phyloP scores from a whole-genome alignment of 2,888 invertebrate species.

The Malthinus seriepunctatus region DNA sequence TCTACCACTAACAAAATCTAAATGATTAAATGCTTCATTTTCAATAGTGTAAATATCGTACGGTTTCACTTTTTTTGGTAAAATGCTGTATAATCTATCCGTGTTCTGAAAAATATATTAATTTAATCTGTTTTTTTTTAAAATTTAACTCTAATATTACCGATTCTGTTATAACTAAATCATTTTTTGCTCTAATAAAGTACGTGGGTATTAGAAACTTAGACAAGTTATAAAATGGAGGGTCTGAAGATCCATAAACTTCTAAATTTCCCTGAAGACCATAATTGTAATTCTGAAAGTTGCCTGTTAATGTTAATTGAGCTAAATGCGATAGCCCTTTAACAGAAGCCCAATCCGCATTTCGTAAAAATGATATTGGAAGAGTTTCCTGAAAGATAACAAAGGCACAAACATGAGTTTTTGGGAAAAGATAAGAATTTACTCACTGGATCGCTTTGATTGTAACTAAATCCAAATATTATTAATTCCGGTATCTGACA shows the following conservation, averaged over 20 bases:
- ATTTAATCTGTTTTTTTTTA: background rate
- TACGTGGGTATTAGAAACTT: slow-evolving; percentile 24
- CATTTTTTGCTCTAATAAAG: slow-evolving; percentile 23
- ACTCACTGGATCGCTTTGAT: slow-evolving; percentile 30
- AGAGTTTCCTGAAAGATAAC: slow-evolving; percentile 22
- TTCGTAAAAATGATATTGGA: slow-evolving; percentile 23
- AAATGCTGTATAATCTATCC: slow-evolving; percentile 7
- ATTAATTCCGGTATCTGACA: slow-evolving; percentile 15
- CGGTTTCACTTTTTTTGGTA: slow-evolving; percentile 12
- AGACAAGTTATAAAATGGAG: slow-evolving; percentile 24
- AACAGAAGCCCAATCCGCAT: slow-evolving; percentile 24
- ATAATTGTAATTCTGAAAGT: slow-evolving; percentile 27
- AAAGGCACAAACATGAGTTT: background rate
- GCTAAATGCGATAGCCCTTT: slow-evolving; percentile 20
- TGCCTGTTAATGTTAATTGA: slow-evolving; percentile 13
- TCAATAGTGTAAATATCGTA: slow-evolving; percentile 16
- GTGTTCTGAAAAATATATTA: slow-evolving; percentile 14
- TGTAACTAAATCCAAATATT: slow-evolving; percentile 13
- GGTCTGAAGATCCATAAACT: slow-evolving; percentile 19
- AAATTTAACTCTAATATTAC: slow-evolving; percentile 2
- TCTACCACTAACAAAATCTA: slow-evolving; percentile 16
- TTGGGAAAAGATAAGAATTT: background rate
- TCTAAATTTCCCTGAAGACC: slow-evolving; percentile 18
- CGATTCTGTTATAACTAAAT: slow-evolving; percentile 21
- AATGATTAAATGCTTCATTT: slow-evolving; percentile 19